Percentiles rank a stretch among this genome's conserved stretches.
These are phyloP conservation scores for Matsumurasca onukii DNA, from an alignment of 1,140 invertebrate species.

Conservation along the genomic window DNA sequence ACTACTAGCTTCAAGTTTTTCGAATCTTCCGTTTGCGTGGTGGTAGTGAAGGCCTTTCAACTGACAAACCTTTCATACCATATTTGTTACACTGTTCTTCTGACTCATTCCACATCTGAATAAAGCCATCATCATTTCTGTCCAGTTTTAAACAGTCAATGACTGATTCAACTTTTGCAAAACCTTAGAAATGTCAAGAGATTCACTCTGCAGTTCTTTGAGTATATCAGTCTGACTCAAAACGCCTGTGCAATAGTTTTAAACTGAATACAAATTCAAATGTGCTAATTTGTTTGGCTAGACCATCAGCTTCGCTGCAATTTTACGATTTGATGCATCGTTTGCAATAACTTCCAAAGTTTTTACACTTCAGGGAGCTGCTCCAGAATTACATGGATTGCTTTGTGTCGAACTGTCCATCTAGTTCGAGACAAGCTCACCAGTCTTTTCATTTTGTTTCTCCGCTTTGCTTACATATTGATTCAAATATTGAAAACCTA, in stretches of 20 bases:
- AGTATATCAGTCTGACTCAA: slow-evolving; percentile 1
- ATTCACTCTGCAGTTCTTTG: neutral
- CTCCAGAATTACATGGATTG: neutral
- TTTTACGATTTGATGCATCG: neutral
- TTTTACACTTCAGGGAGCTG: neutral
- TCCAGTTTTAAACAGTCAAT: neutral
- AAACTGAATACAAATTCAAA: neutral
- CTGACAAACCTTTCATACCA: neutral
- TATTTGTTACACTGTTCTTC: slow-evolving; percentile 1
- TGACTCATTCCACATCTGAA: neutral
- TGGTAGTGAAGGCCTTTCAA: neutral
- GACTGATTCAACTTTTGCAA: slow-evolving; percentile 1
- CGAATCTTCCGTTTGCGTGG: neutral
- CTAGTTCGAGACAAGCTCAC: neutral
- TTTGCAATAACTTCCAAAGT: neutral
- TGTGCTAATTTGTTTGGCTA: neutral
- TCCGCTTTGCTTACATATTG: neutral
- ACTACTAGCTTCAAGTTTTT: neutral
- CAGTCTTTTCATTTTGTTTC: slow-evolving; percentile 1
- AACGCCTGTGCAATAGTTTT: slow-evolving; percentile 1
- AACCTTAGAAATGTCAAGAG: neutral
- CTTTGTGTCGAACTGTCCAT: neutral
- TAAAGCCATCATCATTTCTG: slow-evolving; percentile 1
- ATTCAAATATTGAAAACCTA: neutral
- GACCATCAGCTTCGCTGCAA: neutral